These are phyloP conservation scores for Enteromius trimaculatus DNA, from an alignment of 2,797 vertebrate genomes.

Conservation along the genomic window DNA sequence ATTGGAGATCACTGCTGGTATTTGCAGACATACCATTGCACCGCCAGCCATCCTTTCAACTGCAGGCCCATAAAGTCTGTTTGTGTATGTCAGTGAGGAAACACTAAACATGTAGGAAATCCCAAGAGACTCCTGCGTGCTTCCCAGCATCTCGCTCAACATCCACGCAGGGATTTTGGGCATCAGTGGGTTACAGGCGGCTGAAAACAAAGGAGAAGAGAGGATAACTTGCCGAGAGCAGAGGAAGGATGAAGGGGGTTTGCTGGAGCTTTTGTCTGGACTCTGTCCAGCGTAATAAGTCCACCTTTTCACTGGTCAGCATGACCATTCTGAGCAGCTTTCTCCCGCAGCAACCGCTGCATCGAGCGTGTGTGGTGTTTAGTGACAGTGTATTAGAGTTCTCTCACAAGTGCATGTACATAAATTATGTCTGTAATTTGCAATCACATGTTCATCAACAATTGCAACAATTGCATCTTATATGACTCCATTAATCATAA, in stretches of 20 bases:
- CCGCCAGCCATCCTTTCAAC: neutral
- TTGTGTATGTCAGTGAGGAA: conserved; percentile 2
- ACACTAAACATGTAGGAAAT: conserved; percentile 1
- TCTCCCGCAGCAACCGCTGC: conserved; percentile 43
- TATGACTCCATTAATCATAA: neutral
- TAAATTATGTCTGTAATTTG: neutral
- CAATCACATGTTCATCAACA: neutral
- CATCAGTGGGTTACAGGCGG: conserved; percentile 54
- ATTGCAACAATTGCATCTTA: neutral
- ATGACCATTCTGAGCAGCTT: conserved; percentile 36
- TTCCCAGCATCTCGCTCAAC: conserved; percentile 41
- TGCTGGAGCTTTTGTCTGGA: conserved; percentile 52
- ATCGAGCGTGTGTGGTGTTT: neutral
- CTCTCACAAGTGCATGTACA: too few species aligned
- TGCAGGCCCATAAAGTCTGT: neutral
- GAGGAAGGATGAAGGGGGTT: conserved; percentile 4
- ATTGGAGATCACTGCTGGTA: neutral
- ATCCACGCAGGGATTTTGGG: conserved; percentile 54
- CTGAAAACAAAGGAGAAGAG: conserved; percentile 52
- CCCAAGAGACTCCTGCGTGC: conserved; percentile 28
- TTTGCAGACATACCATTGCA: neutral
- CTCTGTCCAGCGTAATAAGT: conserved; percentile 56
- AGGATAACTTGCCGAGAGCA: conserved; percentile 46
- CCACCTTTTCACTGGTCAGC: conserved; percentile 51
- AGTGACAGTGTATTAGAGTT: neutral